Base-by-base conservation (phyloP, 2,888 invertebrate species). In the Beris chalybata region DNA sequence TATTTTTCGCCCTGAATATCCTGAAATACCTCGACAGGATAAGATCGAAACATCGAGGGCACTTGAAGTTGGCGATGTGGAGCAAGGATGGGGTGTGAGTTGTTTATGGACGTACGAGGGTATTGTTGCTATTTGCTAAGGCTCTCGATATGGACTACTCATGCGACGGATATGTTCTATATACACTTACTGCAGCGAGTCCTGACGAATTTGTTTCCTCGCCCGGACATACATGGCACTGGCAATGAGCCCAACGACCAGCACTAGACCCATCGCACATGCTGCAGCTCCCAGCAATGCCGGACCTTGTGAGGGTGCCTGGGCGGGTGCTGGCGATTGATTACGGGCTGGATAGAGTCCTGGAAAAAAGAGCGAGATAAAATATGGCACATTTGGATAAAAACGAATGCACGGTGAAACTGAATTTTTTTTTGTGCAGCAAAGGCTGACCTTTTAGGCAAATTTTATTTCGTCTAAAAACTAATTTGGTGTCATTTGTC, bases 381-480 rank as follows among this genome's bases (percentile, higher is more conserved):
- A 48, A 48, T 48, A 12, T 15, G 12, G n/a, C n/a, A 12, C n/a
- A 45, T n/a, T 11, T 45, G 38, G 38, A 38, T 7, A 38, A 38
- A 38, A 38, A 48, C 9, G 48, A 48, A 1, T 48, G 11, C 48
- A 48, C 12, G 48, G 5, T 48, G 15, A 48, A 48, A 48, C 38
- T 38, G 38, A 3, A 4, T 48, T 15, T 48, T 48, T 22, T 22
- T 53, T 12, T 4, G 53, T 6, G 38, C 38, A 58, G 22, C 47
- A 6, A 45, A 9, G 13, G 67, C 63, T 15, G 43, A 90, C 91
- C 90, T 86, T 90, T 89, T 70, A 90, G 84, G 78, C 95, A 95
- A 74, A 93, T 91, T 83, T 94, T 95, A 80, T 91, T 92, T 71
- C 95, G 84, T 75, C 89, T 89, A 82, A 95, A 90, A 72, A 89